Percentiles rank a stretch among this genome's conserved stretches.
Evolutionary conservation across 2,797 vertebrate genomes (phyloP).

Genomic region (Ispidina lecontei): DNA sequence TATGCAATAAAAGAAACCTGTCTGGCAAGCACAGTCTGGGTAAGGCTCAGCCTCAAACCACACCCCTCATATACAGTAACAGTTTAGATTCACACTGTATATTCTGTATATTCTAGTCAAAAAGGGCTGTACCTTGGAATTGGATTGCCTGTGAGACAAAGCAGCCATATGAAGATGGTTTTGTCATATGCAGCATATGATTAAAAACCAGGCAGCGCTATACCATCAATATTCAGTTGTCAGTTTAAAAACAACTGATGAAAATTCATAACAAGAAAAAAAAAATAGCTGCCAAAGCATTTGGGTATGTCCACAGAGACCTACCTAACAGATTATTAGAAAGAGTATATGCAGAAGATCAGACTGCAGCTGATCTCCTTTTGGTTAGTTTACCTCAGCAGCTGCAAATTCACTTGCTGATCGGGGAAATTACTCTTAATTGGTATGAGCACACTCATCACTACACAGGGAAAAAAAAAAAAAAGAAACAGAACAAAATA

Average conservation of each 20-base stretch:
- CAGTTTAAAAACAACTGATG: constrained; percentile 4
- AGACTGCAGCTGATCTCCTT: not conserved
- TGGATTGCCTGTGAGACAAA: not conserved
- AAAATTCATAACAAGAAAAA: not conserved
- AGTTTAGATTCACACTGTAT: not conserved
- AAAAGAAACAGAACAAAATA: not conserved
- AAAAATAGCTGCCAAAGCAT: constrained; percentile 23
- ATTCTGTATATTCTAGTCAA: not conserved
- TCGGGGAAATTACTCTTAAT: not conserved
- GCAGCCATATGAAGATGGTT: not conserved
- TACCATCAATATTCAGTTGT: not conserved
- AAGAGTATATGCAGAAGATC: not conserved
- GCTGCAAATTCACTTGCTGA: not conserved
- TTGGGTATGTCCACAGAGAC: not conserved
- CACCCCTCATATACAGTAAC: fast-evolving
- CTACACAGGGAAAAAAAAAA: not conserved
- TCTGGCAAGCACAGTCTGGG: not conserved
- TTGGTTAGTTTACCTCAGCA: not conserved
- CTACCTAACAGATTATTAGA: not conserved
- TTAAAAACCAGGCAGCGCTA: not conserved
- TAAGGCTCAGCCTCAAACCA: not conserved
- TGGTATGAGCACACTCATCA: not conserved
- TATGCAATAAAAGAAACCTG: not conserved
- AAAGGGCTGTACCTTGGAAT: not conserved
- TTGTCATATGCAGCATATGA: not conserved